These are phyloP conservation scores for Pangasius macronema DNA, from an alignment of 2,797 vertebrate species.

Conservation along the genomic window DNA sequence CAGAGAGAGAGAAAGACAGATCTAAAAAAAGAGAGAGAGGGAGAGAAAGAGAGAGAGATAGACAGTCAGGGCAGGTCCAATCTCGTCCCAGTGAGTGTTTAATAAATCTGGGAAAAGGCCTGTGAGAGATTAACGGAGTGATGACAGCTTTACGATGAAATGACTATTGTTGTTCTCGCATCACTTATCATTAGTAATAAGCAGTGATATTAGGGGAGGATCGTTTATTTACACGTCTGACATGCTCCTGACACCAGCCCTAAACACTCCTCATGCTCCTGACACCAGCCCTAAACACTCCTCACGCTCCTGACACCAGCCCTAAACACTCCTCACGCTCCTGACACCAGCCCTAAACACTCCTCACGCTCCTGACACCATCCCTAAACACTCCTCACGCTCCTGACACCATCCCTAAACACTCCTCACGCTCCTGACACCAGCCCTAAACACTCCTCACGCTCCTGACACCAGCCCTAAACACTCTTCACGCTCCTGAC, in stretches of 20 bases:
- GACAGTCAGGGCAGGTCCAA: conserved; percentile 78
- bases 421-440: not conserved
- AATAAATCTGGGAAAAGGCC: conserved; percentile 87
- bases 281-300: not conserved
- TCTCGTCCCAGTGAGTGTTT: conserved; percentile 78
- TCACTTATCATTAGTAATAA: conserved; percentile 82
- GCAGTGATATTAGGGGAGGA: conserved; percentile 73
- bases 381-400: not conserved
- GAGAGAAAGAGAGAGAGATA: conserved; percentile 70
- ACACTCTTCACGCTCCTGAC: not conserved
- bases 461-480: not conserved
- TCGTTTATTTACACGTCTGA: conserved; percentile 75
- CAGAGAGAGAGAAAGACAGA: conserved; percentile 56
- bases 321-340: not conserved
- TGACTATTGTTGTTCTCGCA: conserved; percentile 81
- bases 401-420: not conserved
- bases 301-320: not conserved
- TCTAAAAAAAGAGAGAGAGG: conserved; percentile 61
- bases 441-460: not conserved
- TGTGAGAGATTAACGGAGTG: conserved; percentile 84
- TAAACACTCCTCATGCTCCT: not conserved
- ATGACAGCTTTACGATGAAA: conserved; percentile 87
- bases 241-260: conserved; percentile 55
- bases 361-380: not conserved
- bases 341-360: not conserved